Conservation (phyloP, 2,113 vertebrate genomes). For the Manacus vitellinus region DNA sequence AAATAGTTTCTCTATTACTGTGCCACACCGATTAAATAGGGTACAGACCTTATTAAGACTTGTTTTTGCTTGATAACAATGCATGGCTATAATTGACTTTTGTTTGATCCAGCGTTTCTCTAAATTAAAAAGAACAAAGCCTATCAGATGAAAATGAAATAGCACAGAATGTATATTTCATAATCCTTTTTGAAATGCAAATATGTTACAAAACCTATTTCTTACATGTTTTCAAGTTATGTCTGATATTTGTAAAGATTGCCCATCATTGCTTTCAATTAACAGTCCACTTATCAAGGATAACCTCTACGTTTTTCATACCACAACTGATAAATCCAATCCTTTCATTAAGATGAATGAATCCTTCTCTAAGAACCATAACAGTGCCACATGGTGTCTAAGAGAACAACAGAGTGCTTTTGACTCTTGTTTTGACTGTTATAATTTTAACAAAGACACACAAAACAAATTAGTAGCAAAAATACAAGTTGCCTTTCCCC, state of each 20-base stretch:
- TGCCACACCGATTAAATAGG: not conserved
- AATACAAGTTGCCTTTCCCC: not conserved
- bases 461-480: not conserved
- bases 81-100: slow-evolving; percentile 12
- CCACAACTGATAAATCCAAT: slow-evolving; percentile 19
- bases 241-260: not conserved
- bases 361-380: not conserved
- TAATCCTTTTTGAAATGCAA: slow-evolving; percentile 40
- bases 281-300: slow-evolving; percentile 27
- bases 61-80: slow-evolving; percentile 41
- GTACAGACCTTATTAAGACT: slow-evolving; percentile 17
- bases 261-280: not conserved
- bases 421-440: not conserved
- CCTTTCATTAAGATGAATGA: slow-evolving; percentile 13
- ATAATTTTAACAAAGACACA: not conserved
- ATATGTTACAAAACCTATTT: slow-evolving; percentile 3
- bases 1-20: slow-evolving; percentile 25
- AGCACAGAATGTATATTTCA: slow-evolving; percentile 2
- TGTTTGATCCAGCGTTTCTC: slow-evolving; percentile 45
- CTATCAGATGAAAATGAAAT: slow-evolving; percentile 47
- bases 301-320: not conserved
- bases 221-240: not conserved
- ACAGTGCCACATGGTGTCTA: not conserved
- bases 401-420: not conserved
- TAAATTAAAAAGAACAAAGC: slow-evolving; percentile 58